Evolutionary conservation across 2,888 invertebrate species (phyloP), one percentile per base, ranked within the genome.

Genomic region (Drosophila algonquin): DNA sequence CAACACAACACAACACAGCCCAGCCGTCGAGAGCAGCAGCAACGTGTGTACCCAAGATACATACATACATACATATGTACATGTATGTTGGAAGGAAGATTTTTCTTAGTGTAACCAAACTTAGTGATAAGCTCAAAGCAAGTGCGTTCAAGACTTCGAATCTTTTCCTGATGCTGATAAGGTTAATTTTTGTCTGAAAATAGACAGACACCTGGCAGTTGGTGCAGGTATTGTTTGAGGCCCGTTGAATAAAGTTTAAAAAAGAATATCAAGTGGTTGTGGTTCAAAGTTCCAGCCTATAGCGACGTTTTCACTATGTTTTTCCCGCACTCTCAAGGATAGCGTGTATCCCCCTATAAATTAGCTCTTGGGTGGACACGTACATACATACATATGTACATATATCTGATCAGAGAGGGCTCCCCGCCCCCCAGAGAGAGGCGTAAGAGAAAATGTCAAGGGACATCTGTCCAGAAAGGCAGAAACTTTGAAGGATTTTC

Each of bases 401-500:
- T n/a, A 40, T 14, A 40, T 40, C 40, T 40, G n/a, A 40, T 40
- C 40, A 2, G 7, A 40, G 2, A 40, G 7, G 40, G 7, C 40
- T 1, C 18, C 1, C 18, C 14, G 0, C 40, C 2, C 40, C n/a
- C 7, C n/a, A 1, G 2, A n/a, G n/a, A 40, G 40, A 40, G 40
- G 44, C 14, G 21, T 32, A 35, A 63, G 44, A 45, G 32, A 63
- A 63, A 63, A 63, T 63, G 63, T 63, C 63, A 63, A 63, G 51
- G 64, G 50, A 57, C 55, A 61, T 55, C 60, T 61, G 46, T 55
- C 60, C 32, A 55, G 14, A 40, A n/a, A 40, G 40, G n/a, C 40
- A n/a, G 40, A 40, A 40, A 82, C 69, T 85, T 76, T 45, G 71
- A 74, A 81, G 68, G 77, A 73, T 68, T 68, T 68, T 65, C 60